Evolutionary conservation across 2,797 vertebrate genomes (phyloP), one percentile per base, ranked within the genome.

Genomic region (Nothura maculosa): DNA sequence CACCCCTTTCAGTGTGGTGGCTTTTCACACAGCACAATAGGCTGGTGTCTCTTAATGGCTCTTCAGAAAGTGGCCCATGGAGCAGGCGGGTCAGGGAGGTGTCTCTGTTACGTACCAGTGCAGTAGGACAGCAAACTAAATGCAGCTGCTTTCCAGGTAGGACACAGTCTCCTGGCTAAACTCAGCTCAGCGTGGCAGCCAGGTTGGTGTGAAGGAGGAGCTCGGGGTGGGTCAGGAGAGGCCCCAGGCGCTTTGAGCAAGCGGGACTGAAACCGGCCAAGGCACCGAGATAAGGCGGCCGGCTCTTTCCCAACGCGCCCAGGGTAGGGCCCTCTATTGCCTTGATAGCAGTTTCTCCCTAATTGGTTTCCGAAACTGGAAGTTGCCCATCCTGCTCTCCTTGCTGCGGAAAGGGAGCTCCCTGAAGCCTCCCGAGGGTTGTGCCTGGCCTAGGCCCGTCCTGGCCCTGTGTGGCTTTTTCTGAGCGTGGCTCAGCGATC

Each of bases 281-380:
- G 52, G 0, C 3, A 34, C 72, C 48, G 89, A 70, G 89, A 79
- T 93, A 90, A 93, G 78, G 54, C 88, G 60, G 80, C 72, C 75
- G 73, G 84, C 43, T 89, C 54, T 93, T 92, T 94, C 93, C 24
- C 92, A 95, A 96, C 82, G 45, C 70, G 5, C 18, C 42, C 75
- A 95, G 95, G 94, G 95, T 90, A 95, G 96, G 96, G 96, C 96
- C 81, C 28, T 95, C 66, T 92, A 32, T 85, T 95, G 89, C 96
- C 93, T 92, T 90, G 92, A 95, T 96, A 96, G 94, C 91, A 96
- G 89, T 96, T 96, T 95, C 95, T 94, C 52, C 91, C 83, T 96
- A 94, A 94, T 96, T 91, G 95, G 89, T 90, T 94, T 84, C 77
- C 91, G 92, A 89, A 93, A 91, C 94, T 88, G 85, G 87, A 96